Conservation (phyloP, 2,888 invertebrate species). For the Drosophila aldrichi region DNA sequence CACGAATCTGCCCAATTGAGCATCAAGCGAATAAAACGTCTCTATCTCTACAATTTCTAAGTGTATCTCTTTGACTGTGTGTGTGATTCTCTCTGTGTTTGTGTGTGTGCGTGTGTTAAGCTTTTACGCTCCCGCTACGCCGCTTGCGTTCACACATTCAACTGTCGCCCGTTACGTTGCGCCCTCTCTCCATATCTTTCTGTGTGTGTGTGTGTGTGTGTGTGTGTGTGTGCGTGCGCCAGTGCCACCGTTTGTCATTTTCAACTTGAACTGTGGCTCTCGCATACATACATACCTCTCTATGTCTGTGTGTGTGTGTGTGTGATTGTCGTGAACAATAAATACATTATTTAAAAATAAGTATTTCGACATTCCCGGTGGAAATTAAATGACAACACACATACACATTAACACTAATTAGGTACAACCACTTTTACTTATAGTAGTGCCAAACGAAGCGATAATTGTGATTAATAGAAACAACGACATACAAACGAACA, state of each 20-base stretch:
- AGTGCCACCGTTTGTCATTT: conserved; percentile 54
- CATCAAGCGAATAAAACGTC: conserved; percentile 51
- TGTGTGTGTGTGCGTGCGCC: conserved; percentile 29
- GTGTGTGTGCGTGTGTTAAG: conserved; percentile 47
- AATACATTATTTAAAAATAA: conserved; percentile 73
- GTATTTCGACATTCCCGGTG: conserved; percentile 72
- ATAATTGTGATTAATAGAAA: conserved; percentile 67
- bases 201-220: conserved; percentile 20
- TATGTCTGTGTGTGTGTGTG: conserved; percentile 13
- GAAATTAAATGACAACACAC: conserved; percentile 53
- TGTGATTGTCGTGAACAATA: conserved; percentile 38
- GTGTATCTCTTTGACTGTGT: conserved; percentile 4
- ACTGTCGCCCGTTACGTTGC: conserved; percentile 18
- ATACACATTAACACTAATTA: conserved; percentile 6
- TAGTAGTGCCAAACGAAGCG: conserved; percentile 51
- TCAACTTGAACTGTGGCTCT: conserved; percentile 73
- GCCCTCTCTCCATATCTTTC: conserved; percentile 10
- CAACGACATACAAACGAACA: conserved; percentile 37
- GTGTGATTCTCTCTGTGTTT: background rate
- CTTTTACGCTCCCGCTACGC: conserved; percentile 50
- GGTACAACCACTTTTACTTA: background rate
- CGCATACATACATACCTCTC: conserved; percentile 14
- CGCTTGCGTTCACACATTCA: conserved; percentile 20
- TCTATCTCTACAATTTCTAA: conserved; percentile 39
- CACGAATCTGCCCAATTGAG: conserved; percentile 61